phyloP scores from a whole-genome alignment of 2,113 vertebrate genomes.

The Cnemophilus loriae region DNA sequence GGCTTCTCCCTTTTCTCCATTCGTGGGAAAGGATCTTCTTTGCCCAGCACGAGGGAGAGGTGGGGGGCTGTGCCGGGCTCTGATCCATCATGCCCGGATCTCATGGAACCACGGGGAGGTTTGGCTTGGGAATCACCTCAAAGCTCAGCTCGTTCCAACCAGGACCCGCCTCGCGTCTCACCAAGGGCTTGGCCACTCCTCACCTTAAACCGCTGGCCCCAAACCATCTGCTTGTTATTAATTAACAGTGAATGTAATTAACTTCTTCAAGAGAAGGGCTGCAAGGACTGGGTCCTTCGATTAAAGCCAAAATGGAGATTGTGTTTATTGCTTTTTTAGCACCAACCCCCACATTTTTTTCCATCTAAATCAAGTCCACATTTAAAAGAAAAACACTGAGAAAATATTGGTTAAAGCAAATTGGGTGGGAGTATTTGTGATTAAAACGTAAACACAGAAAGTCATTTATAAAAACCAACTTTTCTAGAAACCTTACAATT shows the following conservation, averaged over 20 bases:
- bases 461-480: neutral
- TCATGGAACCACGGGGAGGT: rapidly evolving
- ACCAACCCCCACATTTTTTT: neutral
- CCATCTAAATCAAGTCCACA: neutral
- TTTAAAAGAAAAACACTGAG: neutral
- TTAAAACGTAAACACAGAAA: rapidly evolving
- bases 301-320: neutral
- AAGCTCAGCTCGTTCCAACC: neutral
- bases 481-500: neutral
- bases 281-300: neutral
- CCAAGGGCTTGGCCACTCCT: neutral
- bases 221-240: neutral
- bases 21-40: neutral
- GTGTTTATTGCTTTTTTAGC: neutral
- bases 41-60: neutral
- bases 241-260: neutral
- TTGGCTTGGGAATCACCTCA: neutral
- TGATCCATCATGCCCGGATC: rapidly evolving
- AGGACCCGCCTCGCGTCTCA: neutral
- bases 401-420: neutral
- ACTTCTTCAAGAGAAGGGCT: neutral
- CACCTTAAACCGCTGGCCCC: neutral
- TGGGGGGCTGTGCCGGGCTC: neutral
- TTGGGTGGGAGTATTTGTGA: neutral
- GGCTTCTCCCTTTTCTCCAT: neutral